These are phyloP conservation scores for Haplotaxodon microlepis DNA, from an alignment of 2,113 vertebrate species.

Conservation along the genomic window DNA sequence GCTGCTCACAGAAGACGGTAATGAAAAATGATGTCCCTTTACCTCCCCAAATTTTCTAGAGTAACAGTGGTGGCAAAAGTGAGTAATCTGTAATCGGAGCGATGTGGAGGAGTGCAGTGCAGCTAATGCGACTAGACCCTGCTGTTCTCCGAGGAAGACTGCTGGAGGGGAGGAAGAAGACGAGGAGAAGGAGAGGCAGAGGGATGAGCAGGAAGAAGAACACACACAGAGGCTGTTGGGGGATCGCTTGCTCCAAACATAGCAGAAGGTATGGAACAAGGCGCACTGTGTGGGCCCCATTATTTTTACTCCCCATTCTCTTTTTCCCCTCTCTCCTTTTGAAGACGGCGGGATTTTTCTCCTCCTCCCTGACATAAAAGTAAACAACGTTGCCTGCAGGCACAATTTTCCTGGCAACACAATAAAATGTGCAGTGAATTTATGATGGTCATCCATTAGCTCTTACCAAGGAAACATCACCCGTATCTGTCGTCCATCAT, in stretches of 20 bases:
- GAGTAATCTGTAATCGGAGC: constrained; percentile 58
- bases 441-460: constrained; percentile 99
- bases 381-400: constrained; percentile 99
- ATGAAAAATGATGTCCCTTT: constrained; percentile 61
- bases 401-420: constrained; percentile 99
- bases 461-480: constrained; percentile 99
- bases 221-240: constrained; percentile 56
- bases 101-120: constrained; percentile 51
- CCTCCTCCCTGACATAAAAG: constrained; percentile 99
- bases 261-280: constrained; percentile 70
- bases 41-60: constrained; percentile 52
- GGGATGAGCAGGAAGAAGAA: constrained; percentile 46
- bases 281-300: constrained; percentile 72
- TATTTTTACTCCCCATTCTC: constrained; percentile 64
- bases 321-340: constrained; percentile 77
- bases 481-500: constrained; percentile 99
- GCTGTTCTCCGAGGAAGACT: constrained; percentile 63
- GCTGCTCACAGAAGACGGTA: constrained; percentile 38
- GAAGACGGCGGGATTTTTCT: constrained; percentile 86
- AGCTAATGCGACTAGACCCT: constrained; percentile 54
- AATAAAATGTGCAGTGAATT: constrained; percentile 99
- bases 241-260: constrained; percentile 56
- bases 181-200: constrained; percentile 24
- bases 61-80: constrained; percentile 46
- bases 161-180: constrained; percentile 60